Conservation (phyloP, 2,888 invertebrate species). For the Caenorhabditis becei region DNA sequence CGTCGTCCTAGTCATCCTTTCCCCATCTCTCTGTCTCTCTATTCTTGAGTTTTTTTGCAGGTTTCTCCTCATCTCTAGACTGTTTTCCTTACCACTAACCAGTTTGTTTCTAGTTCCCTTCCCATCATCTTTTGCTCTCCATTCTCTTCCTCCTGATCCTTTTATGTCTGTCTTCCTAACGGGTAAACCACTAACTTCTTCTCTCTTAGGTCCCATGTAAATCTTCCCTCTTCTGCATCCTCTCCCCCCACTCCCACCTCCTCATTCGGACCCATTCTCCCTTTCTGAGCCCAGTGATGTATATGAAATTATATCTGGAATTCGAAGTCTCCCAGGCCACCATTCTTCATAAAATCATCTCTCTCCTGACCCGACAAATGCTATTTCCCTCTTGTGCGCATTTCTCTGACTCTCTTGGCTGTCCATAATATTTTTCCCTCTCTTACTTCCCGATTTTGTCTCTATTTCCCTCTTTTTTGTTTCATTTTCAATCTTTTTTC, state of each 20-base stretch:
- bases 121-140: conserved; percentile 14
- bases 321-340: background rate
- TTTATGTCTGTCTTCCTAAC: conserved; percentile 35
- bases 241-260: conserved; percentile 4
- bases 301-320: conserved; percentile 52
- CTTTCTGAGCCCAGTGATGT: conserved; percentile 59
- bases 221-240: conserved; percentile 11
- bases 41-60: conserved; percentile 34
- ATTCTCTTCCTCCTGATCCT: background rate
- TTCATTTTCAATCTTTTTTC: conserved; percentile 19
- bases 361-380: background rate
- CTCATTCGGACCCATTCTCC: conserved; percentile 40
- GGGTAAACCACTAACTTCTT: conserved; percentile 31
- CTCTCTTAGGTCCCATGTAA: conserved; percentile 40
- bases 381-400: conserved; percentile 32
- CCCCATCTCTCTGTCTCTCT: conserved; percentile 8
- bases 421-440: conserved; percentile 44
- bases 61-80: background rate
- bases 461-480: conserved; percentile 1
- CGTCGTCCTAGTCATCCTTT: background rate
- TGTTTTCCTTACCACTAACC: background rate
- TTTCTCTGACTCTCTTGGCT: conserved; percentile 45
- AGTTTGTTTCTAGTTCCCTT: conserved; percentile 15
- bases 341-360: background rate
- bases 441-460: background rate